Conservation (phyloP, 2,888 invertebrate genomes). For the Panopea generosa region DNA sequence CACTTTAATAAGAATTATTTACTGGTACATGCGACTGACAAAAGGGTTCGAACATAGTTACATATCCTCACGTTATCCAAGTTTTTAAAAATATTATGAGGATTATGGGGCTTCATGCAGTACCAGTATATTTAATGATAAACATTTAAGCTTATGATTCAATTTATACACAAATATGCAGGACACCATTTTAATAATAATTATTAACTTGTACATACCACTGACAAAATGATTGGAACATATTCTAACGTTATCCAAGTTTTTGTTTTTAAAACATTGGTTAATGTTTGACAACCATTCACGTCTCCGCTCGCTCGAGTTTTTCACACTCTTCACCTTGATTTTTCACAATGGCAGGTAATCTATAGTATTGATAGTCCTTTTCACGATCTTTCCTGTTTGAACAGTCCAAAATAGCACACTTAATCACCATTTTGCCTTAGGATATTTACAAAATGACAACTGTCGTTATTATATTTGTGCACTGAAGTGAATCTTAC, state of each 20-base stretch:
- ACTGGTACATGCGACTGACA: too few species aligned
- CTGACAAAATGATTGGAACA: conserved; percentile 7
- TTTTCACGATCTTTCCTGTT: conserved; percentile 13
- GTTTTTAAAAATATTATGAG: too few species aligned
- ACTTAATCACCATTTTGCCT: conserved; percentile 6
- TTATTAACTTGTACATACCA: conserved; percentile 7
- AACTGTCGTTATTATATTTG: too few species aligned
- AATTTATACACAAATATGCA: too few species aligned
- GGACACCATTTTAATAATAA: conserved; percentile 5
- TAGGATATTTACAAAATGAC: conserved; percentile 10
- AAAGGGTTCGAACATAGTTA: too few species aligned
- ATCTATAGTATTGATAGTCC: conserved; percentile 11
- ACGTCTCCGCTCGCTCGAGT: conserved; percentile 9
- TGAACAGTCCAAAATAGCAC: conserved; percentile 10
- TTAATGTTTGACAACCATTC: conserved; percentile 13
- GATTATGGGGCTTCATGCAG: too few species aligned
- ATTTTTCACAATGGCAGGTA: conserved; percentile 5
- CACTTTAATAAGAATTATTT: too few species aligned
- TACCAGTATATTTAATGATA: too few species aligned
- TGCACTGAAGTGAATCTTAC: too few species aligned
- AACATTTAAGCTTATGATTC: too few species aligned
- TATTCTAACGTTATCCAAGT: conserved; percentile 10
- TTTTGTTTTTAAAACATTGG: conserved; percentile 4
- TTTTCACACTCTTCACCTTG: conserved; percentile 5
- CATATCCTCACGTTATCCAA: too few species aligned